Conservation (phyloP, 1,140 invertebrate genomes). For the Neodiprion fabricii region DNA sequence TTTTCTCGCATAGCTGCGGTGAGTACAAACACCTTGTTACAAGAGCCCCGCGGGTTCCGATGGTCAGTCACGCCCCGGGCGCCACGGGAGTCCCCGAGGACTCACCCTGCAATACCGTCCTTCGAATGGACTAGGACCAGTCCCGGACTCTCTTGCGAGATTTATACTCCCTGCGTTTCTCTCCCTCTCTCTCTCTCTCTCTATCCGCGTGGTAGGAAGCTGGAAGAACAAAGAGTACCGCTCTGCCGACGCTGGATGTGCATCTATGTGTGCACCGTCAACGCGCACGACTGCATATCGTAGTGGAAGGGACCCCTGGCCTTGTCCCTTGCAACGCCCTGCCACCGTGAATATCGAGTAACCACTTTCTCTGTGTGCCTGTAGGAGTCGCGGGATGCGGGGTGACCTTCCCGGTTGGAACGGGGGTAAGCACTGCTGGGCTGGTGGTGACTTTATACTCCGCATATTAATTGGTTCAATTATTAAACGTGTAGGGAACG, state of each 20-base stretch:
- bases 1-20: slow-evolving; percentile 1
- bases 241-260: neutral
- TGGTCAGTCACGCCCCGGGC: slow-evolving; percentile 12
- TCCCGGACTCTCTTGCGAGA: neutral
- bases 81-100: slow-evolving; percentile 1
- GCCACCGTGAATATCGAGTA: slow-evolving; percentile 2
- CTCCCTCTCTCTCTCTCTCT: neutral
- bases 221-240: neutral
- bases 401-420: too few relatives aligned
- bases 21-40: slow-evolving; percentile 10
- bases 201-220: slow-evolving; percentile 1
- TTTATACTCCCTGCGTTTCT: neutral
- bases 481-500: neutral
- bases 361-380: neutral
- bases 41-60: neutral
- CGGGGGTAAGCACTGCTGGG: neutral
- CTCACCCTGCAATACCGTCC: neutral
- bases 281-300: neutral
- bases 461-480: slow-evolving; percentile 6
- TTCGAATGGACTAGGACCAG: neutral
- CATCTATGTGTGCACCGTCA: neutral
- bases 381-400: too few relatives aligned
- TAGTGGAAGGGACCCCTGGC: neutral
- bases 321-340: neutral
- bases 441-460: neutral